phyloP scores from a whole-genome alignment of 2,113 vertebrate genomes.

The Psilopogon haemacephalus region DNA sequence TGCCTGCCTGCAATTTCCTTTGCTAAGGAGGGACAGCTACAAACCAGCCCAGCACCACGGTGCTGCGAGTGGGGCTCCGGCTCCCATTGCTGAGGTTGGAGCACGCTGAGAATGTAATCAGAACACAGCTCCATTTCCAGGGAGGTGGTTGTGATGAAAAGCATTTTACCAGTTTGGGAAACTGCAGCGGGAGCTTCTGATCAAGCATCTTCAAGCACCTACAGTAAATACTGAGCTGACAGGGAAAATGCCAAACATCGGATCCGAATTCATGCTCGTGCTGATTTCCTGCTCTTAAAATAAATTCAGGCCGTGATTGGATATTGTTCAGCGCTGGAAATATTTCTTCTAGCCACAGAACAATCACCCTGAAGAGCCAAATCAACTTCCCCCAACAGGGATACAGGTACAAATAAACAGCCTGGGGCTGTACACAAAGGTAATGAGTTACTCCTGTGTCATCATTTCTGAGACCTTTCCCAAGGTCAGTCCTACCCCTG shows the following conservation, averaged over 20 bases:
- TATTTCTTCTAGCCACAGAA: constrained; percentile 32
- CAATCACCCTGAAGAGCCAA: background rate
- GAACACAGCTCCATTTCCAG: constrained; percentile 36
- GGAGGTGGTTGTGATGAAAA: constrained; percentile 37
- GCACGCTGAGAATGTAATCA: background rate
- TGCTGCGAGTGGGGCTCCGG: background rate
- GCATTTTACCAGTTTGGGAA: constrained; percentile 52
- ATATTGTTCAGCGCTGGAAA: constrained; percentile 57
- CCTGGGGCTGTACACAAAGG: background rate
- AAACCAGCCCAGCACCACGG: background rate
- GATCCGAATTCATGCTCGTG: constrained; percentile 32
- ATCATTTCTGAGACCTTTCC: background rate
- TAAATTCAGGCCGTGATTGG: constrained; percentile 60
- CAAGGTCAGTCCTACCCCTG: background rate
- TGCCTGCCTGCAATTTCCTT: background rate
- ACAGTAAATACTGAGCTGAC: constrained; percentile 47
- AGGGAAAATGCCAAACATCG: background rate
- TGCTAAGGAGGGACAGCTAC: background rate
- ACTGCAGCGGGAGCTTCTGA: constrained; percentile 24
- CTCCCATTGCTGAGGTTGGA: background rate
- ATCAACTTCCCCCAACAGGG: background rate
- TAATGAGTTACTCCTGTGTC: background rate
- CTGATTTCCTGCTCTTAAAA: constrained; percentile 56
- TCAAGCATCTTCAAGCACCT: constrained; percentile 47
- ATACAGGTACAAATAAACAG: background rate